Percentiles rank a stretch among this genome's conserved stretches.
These are phyloP conservation scores for Tragelaphus buxtoni DNA, from an alignment of 2,113 vertebrate genomes.

Conservation along the genomic window DNA sequence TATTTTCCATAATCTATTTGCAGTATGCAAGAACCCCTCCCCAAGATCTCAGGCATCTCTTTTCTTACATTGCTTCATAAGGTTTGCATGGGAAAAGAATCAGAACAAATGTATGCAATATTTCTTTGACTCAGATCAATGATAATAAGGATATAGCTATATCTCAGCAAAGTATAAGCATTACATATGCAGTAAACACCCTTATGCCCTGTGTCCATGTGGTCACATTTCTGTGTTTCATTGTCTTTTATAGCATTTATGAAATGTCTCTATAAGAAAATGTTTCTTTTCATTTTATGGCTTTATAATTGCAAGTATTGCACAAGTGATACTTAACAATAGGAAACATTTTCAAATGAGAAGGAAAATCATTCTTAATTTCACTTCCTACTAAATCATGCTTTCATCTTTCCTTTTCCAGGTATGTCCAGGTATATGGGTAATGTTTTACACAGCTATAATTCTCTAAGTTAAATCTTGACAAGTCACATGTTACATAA, in stretches of 20 bases:
- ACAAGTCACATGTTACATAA: neutral
- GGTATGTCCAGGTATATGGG: neutral
- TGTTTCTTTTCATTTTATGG: neutral
- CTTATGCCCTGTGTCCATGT: neutral
- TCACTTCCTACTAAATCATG: neutral
- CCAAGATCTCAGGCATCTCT: neutral
- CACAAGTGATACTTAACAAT: neutral
- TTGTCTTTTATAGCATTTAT: neutral
- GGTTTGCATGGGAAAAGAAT: neutral
- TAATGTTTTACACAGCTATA: neutral
- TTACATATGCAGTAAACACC: rapidly evolving
- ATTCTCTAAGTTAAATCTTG: neutral
- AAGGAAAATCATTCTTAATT: neutral
- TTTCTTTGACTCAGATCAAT: neutral
- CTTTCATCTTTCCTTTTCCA: neutral
- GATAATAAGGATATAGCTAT: neutral
- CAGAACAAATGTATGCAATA: neutral
- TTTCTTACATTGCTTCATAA: neutral
- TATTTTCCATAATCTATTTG: neutral
- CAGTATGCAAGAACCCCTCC: neutral
- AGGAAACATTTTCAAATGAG: neutral
- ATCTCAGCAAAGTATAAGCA: neutral
- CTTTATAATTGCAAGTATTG: neutral
- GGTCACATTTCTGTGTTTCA: neutral
- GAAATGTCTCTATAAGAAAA: neutral